phyloP scores from a whole-genome alignment of 2,113 vertebrate species.

The Atherinomorus stipes region DNA sequence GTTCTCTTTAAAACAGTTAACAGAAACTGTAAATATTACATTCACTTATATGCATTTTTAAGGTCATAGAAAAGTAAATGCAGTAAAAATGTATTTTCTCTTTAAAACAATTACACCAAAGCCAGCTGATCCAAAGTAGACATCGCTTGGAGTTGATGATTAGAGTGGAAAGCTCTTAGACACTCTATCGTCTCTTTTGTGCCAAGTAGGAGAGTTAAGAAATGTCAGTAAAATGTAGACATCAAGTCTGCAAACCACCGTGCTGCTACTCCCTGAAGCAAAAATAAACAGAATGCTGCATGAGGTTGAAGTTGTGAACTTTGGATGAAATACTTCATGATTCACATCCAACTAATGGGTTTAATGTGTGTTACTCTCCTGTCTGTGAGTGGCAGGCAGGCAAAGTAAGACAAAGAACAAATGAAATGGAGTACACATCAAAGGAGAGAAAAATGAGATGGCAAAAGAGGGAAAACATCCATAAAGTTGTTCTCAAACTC shows the following conservation, averaged over 20 bases:
- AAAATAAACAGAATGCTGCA: slow-evolving; percentile 60
- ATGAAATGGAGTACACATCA: slow-evolving; percentile 69
- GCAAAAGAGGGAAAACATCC: slow-evolving; percentile 82
- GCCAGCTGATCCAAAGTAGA: slow-evolving; percentile 12
- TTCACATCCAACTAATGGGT: slow-evolving; percentile 65
- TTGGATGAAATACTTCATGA: slow-evolving; percentile 56
- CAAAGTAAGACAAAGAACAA: slow-evolving; percentile 58
- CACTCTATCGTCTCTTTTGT: slow-evolving; percentile 19
- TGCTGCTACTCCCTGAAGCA: slow-evolving; percentile 38
- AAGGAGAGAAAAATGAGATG: slow-evolving; percentile 69
- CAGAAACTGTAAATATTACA: no score
- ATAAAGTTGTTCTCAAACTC: slow-evolving; percentile 93
- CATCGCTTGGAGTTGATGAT: slow-evolving; percentile 26
- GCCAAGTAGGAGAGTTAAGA: slow-evolving; percentile 53
- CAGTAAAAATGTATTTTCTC: background rate
- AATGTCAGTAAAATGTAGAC: slow-evolving; percentile 62
- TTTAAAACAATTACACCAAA: slow-evolving; percentile 24
- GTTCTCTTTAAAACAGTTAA: no score
- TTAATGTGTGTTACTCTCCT: slow-evolving; percentile 34
- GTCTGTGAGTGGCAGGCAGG: slow-evolving; percentile 66
- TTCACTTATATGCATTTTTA: no score
- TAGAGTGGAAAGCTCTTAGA: slow-evolving; percentile 21
- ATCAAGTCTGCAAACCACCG: slow-evolving; percentile 41
- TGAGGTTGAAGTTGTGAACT: slow-evolving; percentile 53
- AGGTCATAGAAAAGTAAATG: no score